phyloP scores from a whole-genome alignment of 2,113 vertebrate genomes.

The Cyphomyrus discorhynchus region DNA sequence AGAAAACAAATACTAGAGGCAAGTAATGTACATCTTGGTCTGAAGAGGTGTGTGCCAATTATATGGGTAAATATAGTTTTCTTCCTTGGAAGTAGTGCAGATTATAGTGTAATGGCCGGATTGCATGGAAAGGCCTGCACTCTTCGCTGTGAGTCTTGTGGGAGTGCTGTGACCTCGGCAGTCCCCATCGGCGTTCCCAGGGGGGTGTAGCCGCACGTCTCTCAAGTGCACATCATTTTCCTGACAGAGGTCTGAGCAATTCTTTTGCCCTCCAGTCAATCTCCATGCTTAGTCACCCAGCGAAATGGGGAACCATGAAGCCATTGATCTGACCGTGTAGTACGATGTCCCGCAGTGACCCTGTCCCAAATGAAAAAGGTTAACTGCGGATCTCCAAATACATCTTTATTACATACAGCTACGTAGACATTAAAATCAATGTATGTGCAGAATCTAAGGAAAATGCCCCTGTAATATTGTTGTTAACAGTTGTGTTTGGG shows the following conservation, averaged over 20 bases:
- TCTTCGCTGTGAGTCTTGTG: neutral
- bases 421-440: neutral
- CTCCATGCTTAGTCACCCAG: neutral
- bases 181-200: neutral
- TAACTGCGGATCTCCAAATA: neutral
- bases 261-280: neutral
- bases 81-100: neutral
- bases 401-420: neutral
- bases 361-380: neutral
- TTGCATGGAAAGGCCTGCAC: neutral
- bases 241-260: constrained; percentile 7
- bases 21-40: neutral
- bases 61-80: neutral
- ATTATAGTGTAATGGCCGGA: neutral
- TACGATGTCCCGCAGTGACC: neutral
- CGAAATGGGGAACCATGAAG: neutral
- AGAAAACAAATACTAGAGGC: neutral
- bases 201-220: neutral
- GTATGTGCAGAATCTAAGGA: neutral
- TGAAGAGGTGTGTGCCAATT: neutral
- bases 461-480: neutral
- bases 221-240: neutral
- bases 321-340: neutral
- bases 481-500: neutral
- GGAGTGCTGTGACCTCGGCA: neutral